These are phyloP conservation scores for Odontomachus brunneus DNA, from an alignment of 1,140 invertebrate genomes.

Conservation along the genomic window DNA sequence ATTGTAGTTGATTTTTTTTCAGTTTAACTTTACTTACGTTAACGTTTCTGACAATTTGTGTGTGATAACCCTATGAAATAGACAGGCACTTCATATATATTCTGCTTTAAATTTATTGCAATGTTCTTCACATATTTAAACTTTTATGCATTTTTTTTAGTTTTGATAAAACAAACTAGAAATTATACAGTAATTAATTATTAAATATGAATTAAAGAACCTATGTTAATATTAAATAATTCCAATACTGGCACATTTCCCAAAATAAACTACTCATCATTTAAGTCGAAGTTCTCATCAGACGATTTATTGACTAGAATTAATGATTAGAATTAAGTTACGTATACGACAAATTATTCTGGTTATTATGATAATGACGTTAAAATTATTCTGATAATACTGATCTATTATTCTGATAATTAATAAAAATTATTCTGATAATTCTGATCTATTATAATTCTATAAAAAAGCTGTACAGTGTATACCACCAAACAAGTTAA, in stretches of 20 bases:
- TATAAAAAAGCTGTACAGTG: background rate
- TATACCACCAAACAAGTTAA: background rate
- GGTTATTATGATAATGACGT: background rate
- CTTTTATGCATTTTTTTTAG: background rate
- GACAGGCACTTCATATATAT: conserved; percentile 38
- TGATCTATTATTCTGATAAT: too few species aligned
- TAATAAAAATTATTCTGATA: conserved; percentile 14
- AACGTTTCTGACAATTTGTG: background rate
- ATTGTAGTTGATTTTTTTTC: too few species aligned
- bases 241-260: conserved; percentile 78
- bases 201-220: conserved; percentile 10
- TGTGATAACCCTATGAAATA: background rate
- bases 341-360: background rate
- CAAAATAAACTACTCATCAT: conserved; percentile 36
- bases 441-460: background rate
- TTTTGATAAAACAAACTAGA: background rate
- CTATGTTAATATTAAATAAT: conserved; percentile 22
- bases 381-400: conserved; percentile 13
- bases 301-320: background rate
- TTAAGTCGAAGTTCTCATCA: background rate
- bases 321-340: conserved; percentile 30
- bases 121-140: background rate
- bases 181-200: background rate
- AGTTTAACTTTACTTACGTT: too few species aligned
- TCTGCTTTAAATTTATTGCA: conserved; percentile 11